Evolutionary conservation across 2,888 invertebrate genomes (phyloP).

Genomic region (Spodoptera exigua): DNA sequence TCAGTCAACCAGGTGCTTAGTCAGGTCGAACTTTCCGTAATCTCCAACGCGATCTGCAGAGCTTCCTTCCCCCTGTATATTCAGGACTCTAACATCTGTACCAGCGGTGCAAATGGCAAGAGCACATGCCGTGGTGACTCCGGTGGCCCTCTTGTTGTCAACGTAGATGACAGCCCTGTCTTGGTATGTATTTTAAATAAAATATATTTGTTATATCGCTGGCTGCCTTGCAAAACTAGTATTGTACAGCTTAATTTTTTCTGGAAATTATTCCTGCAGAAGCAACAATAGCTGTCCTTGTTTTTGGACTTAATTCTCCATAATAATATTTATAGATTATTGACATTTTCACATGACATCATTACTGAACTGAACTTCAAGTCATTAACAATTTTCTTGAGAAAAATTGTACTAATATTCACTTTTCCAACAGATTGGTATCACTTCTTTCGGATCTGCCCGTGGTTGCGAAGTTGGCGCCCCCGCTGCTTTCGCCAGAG

Average conservation of each 20-base stretch:
- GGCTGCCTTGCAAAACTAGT: not conserved
- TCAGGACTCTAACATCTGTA: slow-evolving; percentile 63
- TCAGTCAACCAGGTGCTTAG: slow-evolving; percentile 14
- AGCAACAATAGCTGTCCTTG: too few relatives aligned
- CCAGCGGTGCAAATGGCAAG: slow-evolving; percentile 57
- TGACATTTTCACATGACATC: too few relatives aligned
- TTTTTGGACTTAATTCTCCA: too few relatives aligned
- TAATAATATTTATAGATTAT: too few relatives aligned
- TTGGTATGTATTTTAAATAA: slow-evolving; percentile 57
- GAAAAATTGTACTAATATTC: not conserved
- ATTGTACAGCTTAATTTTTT: not conserved
- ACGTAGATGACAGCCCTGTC: slow-evolving; percentile 40
- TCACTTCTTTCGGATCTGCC: slow-evolving; percentile 65
- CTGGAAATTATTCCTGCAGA: too few relatives aligned
- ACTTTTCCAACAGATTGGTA: slow-evolving; percentile 62
- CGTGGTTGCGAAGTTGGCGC: slow-evolving; percentile 59
- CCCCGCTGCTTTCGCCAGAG: slow-evolving; percentile 65
- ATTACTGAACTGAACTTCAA: too few relatives aligned
- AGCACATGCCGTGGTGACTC: slow-evolving; percentile 69
- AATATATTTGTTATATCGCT: too few relatives aligned
- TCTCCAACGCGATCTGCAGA: slow-evolving; percentile 22
- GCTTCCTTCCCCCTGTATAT: slow-evolving; percentile 36
- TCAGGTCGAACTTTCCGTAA: slow-evolving; percentile 23
- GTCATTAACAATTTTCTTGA: too few relatives aligned
- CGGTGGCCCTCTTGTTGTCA: slow-evolving; percentile 67